Base-by-base conservation (phyloP, 37 sponge, comb jelly and placozoan genomes). In the Cliona cf. orientalis region DNA sequence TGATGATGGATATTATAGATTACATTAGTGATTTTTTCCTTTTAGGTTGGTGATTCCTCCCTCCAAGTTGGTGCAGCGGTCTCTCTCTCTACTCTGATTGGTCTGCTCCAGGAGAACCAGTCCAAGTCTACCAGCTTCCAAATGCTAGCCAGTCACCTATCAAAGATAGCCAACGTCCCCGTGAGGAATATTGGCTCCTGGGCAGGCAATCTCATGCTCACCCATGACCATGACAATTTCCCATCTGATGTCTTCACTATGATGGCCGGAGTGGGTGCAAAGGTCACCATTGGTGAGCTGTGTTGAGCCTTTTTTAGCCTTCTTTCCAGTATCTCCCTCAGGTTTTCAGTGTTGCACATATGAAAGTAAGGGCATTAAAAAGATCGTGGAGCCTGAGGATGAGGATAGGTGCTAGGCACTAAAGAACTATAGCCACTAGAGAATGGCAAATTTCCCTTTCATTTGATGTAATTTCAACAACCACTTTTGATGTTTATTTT, bases 161-260 rank as follows among this genome's bases (percentile, higher is more conserved):
- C 39, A 33, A 78, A 59, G 43, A 57, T 87, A 40, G 91, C 87
- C 22, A 91, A 91, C 46, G 68, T 86, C 35, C 78, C 91, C 22
- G 87, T 91, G 42, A 75, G 91, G 66, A 91, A 91, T 71, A 83
- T 88, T 12, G 93, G 80, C 1, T 46, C 89, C 2, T 92, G 89
- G 89, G 90, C 93, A 33, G 89, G 89, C 37, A 88, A 88, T 46
- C 61, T 88, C 29, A 88, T 88, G 86, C 46, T 88, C 32, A 81
- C 90, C 33, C 86, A 92, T 58, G 42, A 89, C 64, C 68, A 92
- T 32, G 75, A 76, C 25, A 40, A 89, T 72, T 92, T 92, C 46
- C 93, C 93, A 7, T 92, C 93, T 57, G 93, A 92, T 80, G 90
- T 92, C 25, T 89, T 87, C 66, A 84, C 81, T 38, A 69, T 89